A percentile compares a stretch with the other conserved stretches of the same genome.
Evolutionary conservation across 1,140 invertebrate species (phyloP).

Genomic region (Meloidogyne exigua): DNA sequence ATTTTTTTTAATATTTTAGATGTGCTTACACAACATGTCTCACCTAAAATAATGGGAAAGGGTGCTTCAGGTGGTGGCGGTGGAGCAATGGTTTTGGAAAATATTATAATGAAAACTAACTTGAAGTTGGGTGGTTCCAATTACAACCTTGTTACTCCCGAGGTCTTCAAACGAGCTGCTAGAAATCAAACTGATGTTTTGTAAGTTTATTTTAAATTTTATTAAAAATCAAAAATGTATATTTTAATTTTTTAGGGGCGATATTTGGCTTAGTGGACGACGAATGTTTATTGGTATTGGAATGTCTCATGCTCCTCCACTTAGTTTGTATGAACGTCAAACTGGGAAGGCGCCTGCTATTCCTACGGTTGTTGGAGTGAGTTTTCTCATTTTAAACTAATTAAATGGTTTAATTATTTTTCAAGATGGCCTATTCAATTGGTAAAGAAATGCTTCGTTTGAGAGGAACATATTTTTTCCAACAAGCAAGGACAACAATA

Average conservation of each 20-base stretch:
- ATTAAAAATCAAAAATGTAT: neutral
- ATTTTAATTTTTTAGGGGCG: neutral
- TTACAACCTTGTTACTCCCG: constrained; percentile 18
- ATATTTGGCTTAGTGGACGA: constrained; percentile 10
- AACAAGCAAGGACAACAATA: constrained; percentile 31
- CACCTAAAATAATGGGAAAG: constrained; percentile 16
- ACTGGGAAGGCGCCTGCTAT: constrained; percentile 7
- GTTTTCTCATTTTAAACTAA: constrained; percentile 20
- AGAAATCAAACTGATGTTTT: constrained; percentile 11
- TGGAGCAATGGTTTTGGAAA: constrained; percentile 29
- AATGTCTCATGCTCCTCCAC: constrained; percentile 32
- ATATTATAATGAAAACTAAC: constrained; percentile 39
- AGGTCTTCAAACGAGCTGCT: constrained; percentile 11
- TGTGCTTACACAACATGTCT: constrained; percentile 18
- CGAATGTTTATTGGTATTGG: constrained; percentile 29
- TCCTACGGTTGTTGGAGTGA: constrained; percentile 39
- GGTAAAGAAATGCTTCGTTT: constrained; percentile 18
- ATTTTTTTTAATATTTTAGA: neutral
- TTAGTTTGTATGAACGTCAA: constrained; percentile 32
- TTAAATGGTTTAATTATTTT: neutral
- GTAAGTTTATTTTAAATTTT: neutral
- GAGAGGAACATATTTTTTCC: constrained; percentile 33
- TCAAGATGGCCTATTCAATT: constrained; percentile 38
- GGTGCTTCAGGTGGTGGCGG: constrained; percentile 14
- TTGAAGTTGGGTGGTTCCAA: constrained; percentile 37